Base-by-base conservation (phyloP, 2,113 vertebrate genomes). In the Cebidichthys violaceus region DNA sequence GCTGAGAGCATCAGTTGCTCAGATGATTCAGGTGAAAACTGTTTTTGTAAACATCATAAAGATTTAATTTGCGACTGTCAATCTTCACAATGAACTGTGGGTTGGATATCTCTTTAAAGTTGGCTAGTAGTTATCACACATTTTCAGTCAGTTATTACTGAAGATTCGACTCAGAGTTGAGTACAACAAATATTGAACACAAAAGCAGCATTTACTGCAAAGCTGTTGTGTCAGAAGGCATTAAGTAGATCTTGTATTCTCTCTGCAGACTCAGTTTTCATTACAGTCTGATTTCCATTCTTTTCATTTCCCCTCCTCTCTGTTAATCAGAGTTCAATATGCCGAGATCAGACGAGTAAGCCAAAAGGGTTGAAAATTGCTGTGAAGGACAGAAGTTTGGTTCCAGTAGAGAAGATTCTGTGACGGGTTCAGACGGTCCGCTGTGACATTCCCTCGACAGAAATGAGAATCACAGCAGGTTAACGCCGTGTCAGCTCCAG, bases 391-490 rank as follows among this genome's bases (percentile, higher is more conserved):
- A 67, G 61, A 72, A 65, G 74, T 85, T 54, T 10, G 24, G 52
- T 65, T 78, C 68, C 72, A 71, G 76, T 27, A 4, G 67, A 75
- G 85, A 41, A 27, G 45, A 52, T 76, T 77, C 62, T 24, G 76
- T 64, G 60, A 78, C 74, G 65, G 71, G 79, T 75, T 41, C 59
- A 59, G 64, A 68, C 54, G 6, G 57, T 78, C 62, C 57, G 54
- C 72, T 82, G 75, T n/a, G 73, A 71, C 79, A 0, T 39, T 57
- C 70, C 84, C 54, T 66, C 66, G 37, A 37, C 78, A 87, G 79
- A 84, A 86, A 90, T 77, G 74, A 85, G 84, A 87, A 68, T 79
- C 83, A 3, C 85, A 81, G 85, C 77, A 71, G 89, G 89, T 88
- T 89, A 85, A 88, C 79, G n/a, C 67, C 9, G 33, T 69, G 89